A percentile compares a stretch with the other conserved stretches of the same genome.
Evolutionary conservation across 2,797 vertebrate genomes (phyloP).

Genomic region (Gymnoscopelus braueri): DNA sequence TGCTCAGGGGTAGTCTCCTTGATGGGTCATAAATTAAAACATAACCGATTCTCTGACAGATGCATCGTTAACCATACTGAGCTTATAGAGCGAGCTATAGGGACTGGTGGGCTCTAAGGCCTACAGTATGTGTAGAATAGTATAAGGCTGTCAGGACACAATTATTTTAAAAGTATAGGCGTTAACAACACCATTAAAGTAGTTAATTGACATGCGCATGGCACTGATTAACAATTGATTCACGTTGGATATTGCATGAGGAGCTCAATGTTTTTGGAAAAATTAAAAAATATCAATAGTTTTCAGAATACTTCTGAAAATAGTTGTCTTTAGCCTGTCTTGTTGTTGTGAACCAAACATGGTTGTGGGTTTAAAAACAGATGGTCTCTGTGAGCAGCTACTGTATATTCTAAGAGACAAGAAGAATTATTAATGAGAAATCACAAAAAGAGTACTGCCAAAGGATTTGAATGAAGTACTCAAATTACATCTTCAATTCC

Average conservation of each 20-base stretch:
- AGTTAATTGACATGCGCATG: background rate
- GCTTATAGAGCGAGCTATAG: background rate
- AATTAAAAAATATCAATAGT: background rate
- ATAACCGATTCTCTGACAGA: conserved; percentile 24
- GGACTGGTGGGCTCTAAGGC: too few relatives aligned
- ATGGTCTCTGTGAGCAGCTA: conserved; percentile 12
- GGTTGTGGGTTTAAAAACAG: conserved; percentile 25
- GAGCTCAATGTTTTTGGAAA: conserved; percentile 3
- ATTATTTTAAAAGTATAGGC: background rate
- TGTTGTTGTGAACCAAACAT: conserved; percentile 22
- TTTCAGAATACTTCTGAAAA: conserved; percentile 27
- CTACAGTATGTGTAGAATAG: too few relatives aligned
- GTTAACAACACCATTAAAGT: conserved; percentile 1
- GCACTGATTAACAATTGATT: background rate
- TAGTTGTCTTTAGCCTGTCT: conserved; percentile 15
- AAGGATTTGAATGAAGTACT: conserved; percentile 31
- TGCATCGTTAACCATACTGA: conserved; percentile 30
- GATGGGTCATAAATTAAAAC: conserved; percentile 51
- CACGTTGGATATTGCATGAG: too few relatives aligned
- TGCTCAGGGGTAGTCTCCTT: conserved; percentile 41
- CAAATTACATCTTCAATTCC: conserved; percentile 32
- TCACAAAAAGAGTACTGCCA: background rate
- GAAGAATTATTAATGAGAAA: conserved; percentile 10
- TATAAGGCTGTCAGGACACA: too few relatives aligned
- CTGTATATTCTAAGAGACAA: conserved; percentile 34